phyloP scores from a whole-genome alignment of 2,113 vertebrate genomes.

The Leucosticte australis region DNA sequence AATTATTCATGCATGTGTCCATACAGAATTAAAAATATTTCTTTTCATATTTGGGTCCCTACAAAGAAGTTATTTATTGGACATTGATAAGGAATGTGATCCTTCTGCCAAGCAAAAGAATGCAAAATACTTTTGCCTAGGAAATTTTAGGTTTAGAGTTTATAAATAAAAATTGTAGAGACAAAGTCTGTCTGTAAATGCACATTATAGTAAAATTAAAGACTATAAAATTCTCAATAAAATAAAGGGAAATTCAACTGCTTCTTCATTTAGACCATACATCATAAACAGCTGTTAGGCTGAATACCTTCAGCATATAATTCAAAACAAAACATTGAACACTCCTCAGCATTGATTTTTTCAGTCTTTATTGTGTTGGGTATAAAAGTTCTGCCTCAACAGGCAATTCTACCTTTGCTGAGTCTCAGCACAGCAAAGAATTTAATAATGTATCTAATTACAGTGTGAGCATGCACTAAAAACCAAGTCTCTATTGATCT shows the following conservation, averaged over 20 bases:
- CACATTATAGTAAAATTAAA: background rate
- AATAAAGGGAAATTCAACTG: background rate
- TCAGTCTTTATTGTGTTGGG: background rate
- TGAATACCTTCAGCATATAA: fast-evolving
- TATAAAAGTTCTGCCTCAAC: background rate
- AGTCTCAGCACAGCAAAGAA: background rate
- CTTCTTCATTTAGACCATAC: background rate
- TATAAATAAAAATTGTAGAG: background rate
- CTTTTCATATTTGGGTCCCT: background rate
- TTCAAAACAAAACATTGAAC: background rate
- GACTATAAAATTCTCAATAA: background rate
- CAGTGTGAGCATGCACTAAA: background rate
- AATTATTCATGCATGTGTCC: background rate
- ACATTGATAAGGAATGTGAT: background rate
- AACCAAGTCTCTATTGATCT: background rate
- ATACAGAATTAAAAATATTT: background rate
- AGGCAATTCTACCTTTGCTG: background rate
- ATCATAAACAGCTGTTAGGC: background rate
- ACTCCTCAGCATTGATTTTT: background rate
- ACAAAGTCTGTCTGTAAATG: background rate
- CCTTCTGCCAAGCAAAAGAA: background rate
- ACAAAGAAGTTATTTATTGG: background rate
- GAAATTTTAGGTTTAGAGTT: background rate
- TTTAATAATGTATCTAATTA: background rate
- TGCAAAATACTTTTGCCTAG: background rate